Base-by-base conservation (phyloP, 2,888 invertebrate species). In the Hypomecis punctinalis region DNA sequence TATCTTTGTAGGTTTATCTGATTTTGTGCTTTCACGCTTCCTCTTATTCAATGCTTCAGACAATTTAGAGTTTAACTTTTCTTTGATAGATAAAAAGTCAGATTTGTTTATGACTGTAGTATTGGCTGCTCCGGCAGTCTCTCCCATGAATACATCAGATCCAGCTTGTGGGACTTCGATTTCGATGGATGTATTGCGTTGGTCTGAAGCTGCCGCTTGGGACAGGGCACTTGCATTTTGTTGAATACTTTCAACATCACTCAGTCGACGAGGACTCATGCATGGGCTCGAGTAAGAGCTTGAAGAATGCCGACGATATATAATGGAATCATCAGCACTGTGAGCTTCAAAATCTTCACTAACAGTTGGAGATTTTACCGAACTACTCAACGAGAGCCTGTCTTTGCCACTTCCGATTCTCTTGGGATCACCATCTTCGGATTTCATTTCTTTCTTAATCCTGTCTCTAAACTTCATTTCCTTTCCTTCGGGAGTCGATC, bases 301-400 rank as follows among this genome's bases (percentile, higher is more conserved):
- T 51, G 97, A 97, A 2, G 97, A 97, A 78, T 97, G 96, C 13
- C 97, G 93, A 45, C 97, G 93, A 76, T 97, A 96, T 63, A 97
- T 97, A 77, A 97, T 94, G 0, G 97, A 97, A 59, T 95, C 96
- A 80, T 97, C 97, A 0, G 96, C 96, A 76, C 94, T 93, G 45
- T 94, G 93, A 51, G 93, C 91, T 70, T 94, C 93, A 85, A 94
- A 95, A 57, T 94, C 94, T 77, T 94, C 95, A 81, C 94, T 93
- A 70, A 94, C 94, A 0, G 94, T 93, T 5, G 94, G 94, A 23
- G 95, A 94, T 61, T 91, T 91, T 0, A 91, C 85, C 51, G 89
- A 90, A 69, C 86, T 86, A 67, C 82, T 87, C 51, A 90, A 68
- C 5, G 92, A 93, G 5, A 82, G 70, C 63, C 91, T 86, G 48